A percentile compares a stretch with the other conserved stretches of the same genome.
These are phyloP conservation scores for Pterocles orientalis DNA, from an alignment of 2,113 vertebrate genomes.

Conservation along the genomic window DNA sequence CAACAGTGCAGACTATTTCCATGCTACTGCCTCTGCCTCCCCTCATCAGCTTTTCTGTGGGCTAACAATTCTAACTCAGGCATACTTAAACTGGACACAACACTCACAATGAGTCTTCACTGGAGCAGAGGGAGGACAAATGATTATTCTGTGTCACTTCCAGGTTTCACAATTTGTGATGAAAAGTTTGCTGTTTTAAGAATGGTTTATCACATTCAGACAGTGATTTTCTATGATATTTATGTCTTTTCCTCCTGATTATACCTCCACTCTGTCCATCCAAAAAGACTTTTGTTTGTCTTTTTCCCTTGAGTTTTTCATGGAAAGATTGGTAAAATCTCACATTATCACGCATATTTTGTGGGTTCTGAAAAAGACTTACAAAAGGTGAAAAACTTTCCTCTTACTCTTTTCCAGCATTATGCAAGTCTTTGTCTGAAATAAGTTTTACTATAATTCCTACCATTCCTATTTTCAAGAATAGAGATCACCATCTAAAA, in stretches of 20 bases:
- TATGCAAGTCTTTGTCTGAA: not conserved
- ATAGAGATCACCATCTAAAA: not conserved
- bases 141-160: not conserved
- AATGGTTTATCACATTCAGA: not conserved
- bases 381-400: not conserved
- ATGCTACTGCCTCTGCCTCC: not conserved
- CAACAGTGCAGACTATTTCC: not conserved
- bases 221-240: not conserved
- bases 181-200: not conserved
- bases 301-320: not conserved
- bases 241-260: not conserved
- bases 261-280: not conserved
- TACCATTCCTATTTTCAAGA: not conserved
- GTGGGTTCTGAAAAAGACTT: not conserved
- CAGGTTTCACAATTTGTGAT: not conserved
- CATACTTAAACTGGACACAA: not conserved
- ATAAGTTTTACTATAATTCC: not conserved
- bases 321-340: not conserved
- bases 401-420: not conserved
- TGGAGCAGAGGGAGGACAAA: not conserved
- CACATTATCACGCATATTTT: not conserved
- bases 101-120: not conserved
- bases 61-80: not conserved
- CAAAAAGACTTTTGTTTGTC: not conserved
- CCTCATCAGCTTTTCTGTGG: not conserved